Evolutionary conservation across 2,113 vertebrate species (phyloP).

Genomic region (Electrona antarctica): DNA sequence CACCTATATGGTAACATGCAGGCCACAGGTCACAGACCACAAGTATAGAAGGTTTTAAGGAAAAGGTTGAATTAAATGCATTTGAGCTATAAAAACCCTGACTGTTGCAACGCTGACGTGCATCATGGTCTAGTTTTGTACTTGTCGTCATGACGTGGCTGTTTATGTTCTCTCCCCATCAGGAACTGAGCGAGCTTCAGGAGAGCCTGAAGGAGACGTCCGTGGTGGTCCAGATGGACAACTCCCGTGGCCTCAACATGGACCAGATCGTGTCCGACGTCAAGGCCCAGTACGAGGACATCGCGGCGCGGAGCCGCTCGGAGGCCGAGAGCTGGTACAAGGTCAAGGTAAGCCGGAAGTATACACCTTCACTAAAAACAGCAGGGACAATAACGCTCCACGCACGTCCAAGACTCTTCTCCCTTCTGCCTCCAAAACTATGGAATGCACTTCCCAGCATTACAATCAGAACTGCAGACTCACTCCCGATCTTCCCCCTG

Average conservation of each 20-base stretch:
- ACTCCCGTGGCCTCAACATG: slow-evolving; percentile 83
- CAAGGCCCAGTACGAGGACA: slow-evolving; percentile 82
- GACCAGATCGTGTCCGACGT: slow-evolving; percentile 80
- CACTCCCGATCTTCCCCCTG: too few relatives aligned
- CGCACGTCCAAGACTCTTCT: too few relatives aligned
- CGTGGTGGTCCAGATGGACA: slow-evolving; percentile 87
- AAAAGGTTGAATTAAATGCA: not conserved
- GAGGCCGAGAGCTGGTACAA: slow-evolving; percentile 85
- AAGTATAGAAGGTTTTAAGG: too few relatives aligned
- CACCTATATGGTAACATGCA: too few relatives aligned
- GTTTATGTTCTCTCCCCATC: slow-evolving; percentile 10
- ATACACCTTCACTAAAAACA: too few relatives aligned
- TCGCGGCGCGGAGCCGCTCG: slow-evolving; percentile 72
- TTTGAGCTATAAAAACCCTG: not conserved
- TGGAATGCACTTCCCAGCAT: too few relatives aligned
- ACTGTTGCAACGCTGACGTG: too few relatives aligned
- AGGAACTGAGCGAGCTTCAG: slow-evolving; percentile 86
- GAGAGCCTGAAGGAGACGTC: slow-evolving; percentile 78
- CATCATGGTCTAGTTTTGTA: too few relatives aligned
- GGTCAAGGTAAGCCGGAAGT: slow-evolving; percentile 76
- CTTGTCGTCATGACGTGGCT: not conserved
- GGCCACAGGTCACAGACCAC: too few relatives aligned
- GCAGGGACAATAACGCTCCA: too few relatives aligned
- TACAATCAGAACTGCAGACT: too few relatives aligned
- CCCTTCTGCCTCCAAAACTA: too few relatives aligned